phyloP scores from a whole-genome alignment of 2,797 vertebrate species.

The Cichlasoma orientale region DNA sequence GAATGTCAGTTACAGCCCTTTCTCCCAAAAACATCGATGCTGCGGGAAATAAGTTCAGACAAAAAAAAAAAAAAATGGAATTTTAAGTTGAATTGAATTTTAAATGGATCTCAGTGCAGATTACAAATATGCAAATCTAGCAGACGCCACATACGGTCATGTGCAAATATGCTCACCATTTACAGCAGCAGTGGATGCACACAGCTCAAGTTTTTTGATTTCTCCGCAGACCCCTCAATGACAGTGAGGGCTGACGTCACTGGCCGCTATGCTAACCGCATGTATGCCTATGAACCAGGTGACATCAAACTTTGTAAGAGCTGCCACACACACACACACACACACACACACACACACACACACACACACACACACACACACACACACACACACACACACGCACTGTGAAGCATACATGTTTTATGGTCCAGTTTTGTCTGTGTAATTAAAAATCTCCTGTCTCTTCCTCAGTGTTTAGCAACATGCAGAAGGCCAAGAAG shows the following conservation, averaged over 20 bases:
- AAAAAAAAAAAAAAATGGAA: no score
- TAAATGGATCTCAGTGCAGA: no score
- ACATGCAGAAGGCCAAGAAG: constrained; percentile 91
- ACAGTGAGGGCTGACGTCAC: constrained; percentile 95
- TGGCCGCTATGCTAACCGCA: constrained; percentile 91
- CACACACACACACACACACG: no score
- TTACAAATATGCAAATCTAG: no score
- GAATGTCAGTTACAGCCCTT: background rate
- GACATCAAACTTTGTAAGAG: constrained; percentile 89
- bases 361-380: no score
- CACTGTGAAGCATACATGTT: background rate
- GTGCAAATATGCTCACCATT: no score
- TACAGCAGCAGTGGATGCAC: background rate
- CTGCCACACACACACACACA: no score
- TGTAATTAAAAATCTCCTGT: background rate
- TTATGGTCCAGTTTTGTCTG: background rate
- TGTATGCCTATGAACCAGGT: constrained; percentile 91
- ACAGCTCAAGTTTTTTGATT: background rate
- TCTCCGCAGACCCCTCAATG: constrained; percentile 89
- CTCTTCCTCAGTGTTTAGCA: constrained; percentile 74
- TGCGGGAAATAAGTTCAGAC: background rate
- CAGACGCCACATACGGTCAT: no score
- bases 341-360: no score
- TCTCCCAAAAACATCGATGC: background rate
- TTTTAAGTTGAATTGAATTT: no score